These are phyloP conservation scores for Zaprionus bogoriensis DNA, from an alignment of 2,888 invertebrate species.

Conservation along the genomic window DNA sequence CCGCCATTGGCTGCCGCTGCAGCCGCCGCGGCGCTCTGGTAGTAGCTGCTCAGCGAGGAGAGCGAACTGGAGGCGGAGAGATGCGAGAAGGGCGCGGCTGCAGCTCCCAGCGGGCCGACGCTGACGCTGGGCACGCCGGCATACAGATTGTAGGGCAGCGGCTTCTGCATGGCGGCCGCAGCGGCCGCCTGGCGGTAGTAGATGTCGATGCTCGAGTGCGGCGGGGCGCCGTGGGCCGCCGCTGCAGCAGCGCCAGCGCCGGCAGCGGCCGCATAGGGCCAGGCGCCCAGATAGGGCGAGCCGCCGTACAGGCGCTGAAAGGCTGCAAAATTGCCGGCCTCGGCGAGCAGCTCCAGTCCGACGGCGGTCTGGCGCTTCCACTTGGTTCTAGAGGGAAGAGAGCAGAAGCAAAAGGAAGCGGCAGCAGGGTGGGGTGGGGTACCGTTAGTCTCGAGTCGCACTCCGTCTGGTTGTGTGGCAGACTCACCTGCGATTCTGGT, in stretches of 20 bases:
- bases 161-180: constrained; percentile 92
- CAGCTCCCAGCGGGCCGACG: constrained; percentile 79
- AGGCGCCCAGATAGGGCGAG: constrained; percentile 87
- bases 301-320: constrained; percentile 96
- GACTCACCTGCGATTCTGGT: constrained; percentile 97
- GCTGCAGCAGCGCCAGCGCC: constrained; percentile 75
- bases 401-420: constrained; percentile 39
- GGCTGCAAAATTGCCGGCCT: constrained; percentile 99
- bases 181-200: constrained; percentile 93
- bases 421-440: too few species aligned
- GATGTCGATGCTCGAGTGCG: constrained; percentile 88
- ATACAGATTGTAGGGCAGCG: constrained; percentile 88
- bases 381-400: too few species aligned
- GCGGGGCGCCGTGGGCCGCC: constrained; percentile 83
- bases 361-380: constrained; percentile 99
- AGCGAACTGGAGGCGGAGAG: constrained; percentile 87
- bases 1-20: constrained; percentile 46
- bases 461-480: too few species aligned
- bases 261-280: constrained; percentile 85
- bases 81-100: constrained; percentile 82
- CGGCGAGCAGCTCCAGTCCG: constrained; percentile 96
- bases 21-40: constrained; percentile 82
- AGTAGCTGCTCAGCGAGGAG: constrained; percentile 85
- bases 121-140: constrained; percentile 82
- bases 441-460: not conserved